A percentile compares a stretch with the other conserved stretches of the same genome.
phyloP scores from a whole-genome alignment of 2,888 invertebrate genomes.

The Callinectes sapidus region DNA sequence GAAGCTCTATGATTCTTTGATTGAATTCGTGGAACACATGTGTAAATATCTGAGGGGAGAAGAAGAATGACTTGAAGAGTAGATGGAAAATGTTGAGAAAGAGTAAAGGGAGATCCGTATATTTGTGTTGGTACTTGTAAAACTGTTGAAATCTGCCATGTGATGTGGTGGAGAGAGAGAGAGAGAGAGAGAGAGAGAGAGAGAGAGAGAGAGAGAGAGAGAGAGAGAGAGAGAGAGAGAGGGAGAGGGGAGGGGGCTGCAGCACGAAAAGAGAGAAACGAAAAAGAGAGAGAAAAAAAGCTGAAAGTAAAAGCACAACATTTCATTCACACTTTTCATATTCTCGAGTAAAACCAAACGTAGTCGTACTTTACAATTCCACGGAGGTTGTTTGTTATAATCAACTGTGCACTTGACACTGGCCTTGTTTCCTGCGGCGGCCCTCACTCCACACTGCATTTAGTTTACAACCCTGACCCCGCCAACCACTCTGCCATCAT shows the following conservation, averaged over 20 bases:
- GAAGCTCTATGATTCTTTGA: neutral
- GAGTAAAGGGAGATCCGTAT: neutral
- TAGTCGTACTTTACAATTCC: too few species aligned
- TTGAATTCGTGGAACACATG: neutral
- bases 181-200: slow-evolving; percentile 25
- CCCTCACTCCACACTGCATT: neutral
- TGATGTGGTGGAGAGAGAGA: neutral
- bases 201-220: slow-evolving; percentile 25
- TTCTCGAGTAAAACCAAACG: neutral
- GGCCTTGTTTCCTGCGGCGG: neutral
- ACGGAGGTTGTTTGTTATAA: too few species aligned
- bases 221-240: slow-evolving; percentile 24
- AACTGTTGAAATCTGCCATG: neutral
- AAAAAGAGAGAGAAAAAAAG: neutral
- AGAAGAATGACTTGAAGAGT: neutral
- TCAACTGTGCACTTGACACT: neutral
- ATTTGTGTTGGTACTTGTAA: neutral
- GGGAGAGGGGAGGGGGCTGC: neutral
- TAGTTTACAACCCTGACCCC: neutral
- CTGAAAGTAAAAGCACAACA: neutral
- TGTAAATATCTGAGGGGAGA: neutral
- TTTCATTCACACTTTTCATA: too few species aligned
- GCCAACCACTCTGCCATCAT: neutral
- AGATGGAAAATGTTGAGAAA: neutral
- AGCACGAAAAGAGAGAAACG: neutral